phyloP scores from a whole-genome alignment of 2,797 vertebrate genomes.

The Novumbra hubbsi region DNA sequence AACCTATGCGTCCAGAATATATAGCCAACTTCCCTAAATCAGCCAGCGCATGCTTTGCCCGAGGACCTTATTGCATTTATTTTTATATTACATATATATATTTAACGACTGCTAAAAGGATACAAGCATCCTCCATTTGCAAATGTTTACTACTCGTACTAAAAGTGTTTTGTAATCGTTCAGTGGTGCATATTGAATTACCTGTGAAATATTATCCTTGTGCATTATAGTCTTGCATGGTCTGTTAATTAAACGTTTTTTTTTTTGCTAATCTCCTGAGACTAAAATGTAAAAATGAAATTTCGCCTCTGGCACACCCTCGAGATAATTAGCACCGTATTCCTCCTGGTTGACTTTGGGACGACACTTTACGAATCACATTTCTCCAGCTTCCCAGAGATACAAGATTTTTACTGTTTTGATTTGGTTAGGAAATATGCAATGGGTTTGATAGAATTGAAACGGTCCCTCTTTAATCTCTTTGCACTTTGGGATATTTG shows the following conservation, averaged over 20 bases:
- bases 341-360: not conserved
- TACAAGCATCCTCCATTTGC: constrained; percentile 56
- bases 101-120: constrained; percentile 67
- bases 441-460: not conserved
- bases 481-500: not conserved
- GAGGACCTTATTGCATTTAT: not conserved
- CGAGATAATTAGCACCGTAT: constrained; percentile 67
- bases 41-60: not conserved
- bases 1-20: not conserved
- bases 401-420: constrained; percentile 28
- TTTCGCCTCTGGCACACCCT: constrained; percentile 74
- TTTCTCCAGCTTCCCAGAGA: not conserved
- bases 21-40: not conserved
- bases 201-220: constrained; percentile 73
- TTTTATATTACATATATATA: constrained; percentile 34
- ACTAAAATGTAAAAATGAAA: constrained; percentile 71
- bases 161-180: constrained; percentile 53
- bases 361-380: not conserved
- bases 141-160: constrained; percentile 32
- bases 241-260: constrained; percentile 72
- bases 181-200: constrained; percentile 68
- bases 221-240: constrained; percentile 51
- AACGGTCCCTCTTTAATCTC: not conserved
- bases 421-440: not conserved
- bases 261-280: constrained; percentile 65